Base-by-base conservation (phyloP, 2,797 vertebrate species). In the Phyllotis vaccarum region DNA sequence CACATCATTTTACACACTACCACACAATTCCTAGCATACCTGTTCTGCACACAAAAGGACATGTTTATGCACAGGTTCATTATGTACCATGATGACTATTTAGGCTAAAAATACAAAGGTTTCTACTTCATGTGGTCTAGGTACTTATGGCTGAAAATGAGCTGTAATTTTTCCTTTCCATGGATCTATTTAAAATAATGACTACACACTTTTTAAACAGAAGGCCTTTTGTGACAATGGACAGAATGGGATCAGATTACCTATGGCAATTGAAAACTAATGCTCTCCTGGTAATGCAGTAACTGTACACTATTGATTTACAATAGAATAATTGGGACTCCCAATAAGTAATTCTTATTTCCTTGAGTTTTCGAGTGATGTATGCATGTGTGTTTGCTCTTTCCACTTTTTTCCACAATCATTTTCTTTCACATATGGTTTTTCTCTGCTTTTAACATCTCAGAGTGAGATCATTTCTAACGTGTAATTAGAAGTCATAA, bases 221-320 rank as follows among this genome's bases (percentile, higher is more conserved):
- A 98, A 98, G 98, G 98, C 98, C 98, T 98, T 97, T 97, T 98
- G 97, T 98, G 98, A 98, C 98, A 98, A 97, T 98, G 98, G 97
- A 96, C 96, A 97, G 97, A 98, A 96, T 87, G 98, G 98, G 97
- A 98, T 98, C 98, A 98, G 98, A 98, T 98, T 98, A 98, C 98
- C 98, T 98, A 98, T 21, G 64, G 97, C 98, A 98, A 99, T 98
- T 98, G 98, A 97, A 98, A 99, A 98, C 98, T 98, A 98, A 98
- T 98, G 98, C 98, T 98, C 98, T 98, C 97, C 97, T 98, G 97
- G 98, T 98, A 98, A 99, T 98, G 98, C 98, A 98, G 99, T 98
- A 99, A 98, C 98, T 98, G 98, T 97, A 98, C 95, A 94, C 94
- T 98, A 99, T 98, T 98, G 99, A 99, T 98, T 98, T 97, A 98